Evolutionary conservation across 2,797 vertebrate species (phyloP).

Genomic region (Centropyge bicolor): DNA sequence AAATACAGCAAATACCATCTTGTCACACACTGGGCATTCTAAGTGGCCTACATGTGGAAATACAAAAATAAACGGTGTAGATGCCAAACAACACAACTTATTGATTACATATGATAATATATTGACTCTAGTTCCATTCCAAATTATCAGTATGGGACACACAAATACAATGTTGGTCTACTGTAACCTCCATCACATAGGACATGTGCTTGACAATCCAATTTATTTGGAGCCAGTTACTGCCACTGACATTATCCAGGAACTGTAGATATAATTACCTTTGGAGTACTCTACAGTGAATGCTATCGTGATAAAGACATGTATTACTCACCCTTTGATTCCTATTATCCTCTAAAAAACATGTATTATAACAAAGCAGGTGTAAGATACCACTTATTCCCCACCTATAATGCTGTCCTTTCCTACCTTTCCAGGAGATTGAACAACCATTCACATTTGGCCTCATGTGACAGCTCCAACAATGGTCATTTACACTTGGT

Average conservation of each 20-base stretch:
- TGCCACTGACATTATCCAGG: neutral
- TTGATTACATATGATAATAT: no score
- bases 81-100: neutral
- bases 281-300: neutral
- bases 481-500: no score
- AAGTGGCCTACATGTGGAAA: neutral
- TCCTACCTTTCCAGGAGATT: no score
- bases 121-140: neutral
- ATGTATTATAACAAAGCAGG: neutral
- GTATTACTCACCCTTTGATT: neutral
- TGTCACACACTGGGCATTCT: neutral
- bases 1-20: neutral
- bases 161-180: neutral
- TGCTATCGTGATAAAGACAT: neutral
- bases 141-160: neutral
- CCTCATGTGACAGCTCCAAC: no score
- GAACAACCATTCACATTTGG: no score
- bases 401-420: no score
- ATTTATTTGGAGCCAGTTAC: constrained; percentile 19
- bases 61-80: neutral
- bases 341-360: neutral
- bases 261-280: constrained; percentile 20
- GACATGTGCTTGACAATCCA: neutral
- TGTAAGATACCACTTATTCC: neutral
- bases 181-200: neutral